Evolutionary conservation across 2,113 vertebrate species (phyloP).

Genomic region (Scolopax mira): DNA sequence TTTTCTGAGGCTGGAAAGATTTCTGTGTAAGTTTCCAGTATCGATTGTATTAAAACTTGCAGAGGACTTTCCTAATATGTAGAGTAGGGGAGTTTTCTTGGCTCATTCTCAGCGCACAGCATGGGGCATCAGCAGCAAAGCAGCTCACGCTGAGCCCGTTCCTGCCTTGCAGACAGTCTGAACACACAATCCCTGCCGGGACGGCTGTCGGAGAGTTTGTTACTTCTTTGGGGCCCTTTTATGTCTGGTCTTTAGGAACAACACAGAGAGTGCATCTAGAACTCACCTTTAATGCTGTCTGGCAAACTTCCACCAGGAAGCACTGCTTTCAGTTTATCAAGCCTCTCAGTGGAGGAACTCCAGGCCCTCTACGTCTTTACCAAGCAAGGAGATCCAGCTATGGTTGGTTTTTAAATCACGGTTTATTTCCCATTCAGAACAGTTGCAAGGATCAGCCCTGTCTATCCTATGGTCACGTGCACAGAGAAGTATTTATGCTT

Average conservation of each 20-base stretch:
- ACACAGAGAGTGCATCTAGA: not conserved
- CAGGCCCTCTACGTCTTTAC: not conserved
- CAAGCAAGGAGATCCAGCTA: not conserved
- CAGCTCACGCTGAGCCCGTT: not conserved
- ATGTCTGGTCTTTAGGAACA: not conserved
- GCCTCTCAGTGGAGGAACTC: not conserved
- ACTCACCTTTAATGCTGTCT: not conserved
- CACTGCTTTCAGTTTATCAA: not conserved
- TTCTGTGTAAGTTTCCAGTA: not conserved
- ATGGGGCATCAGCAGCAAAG: not conserved
- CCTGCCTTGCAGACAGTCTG: not conserved
- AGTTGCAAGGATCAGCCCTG: not conserved
- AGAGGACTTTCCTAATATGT: not conserved
- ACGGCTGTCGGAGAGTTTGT: rapidly evolving
- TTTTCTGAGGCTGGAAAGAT: not conserved
- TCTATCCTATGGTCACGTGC: not conserved
- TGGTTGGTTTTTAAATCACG: not conserved
- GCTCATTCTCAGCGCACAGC: not conserved
- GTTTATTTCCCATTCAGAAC: not conserved
- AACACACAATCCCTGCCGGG: not conserved
- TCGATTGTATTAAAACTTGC: not conserved
- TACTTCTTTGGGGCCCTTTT: not conserved
- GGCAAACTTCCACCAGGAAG: not conserved
- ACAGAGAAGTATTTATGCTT: not conserved
- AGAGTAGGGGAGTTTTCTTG: not conserved